phyloP scores from a whole-genome alignment of 2,888 invertebrate genomes.

The Drosophila yooni region DNA sequence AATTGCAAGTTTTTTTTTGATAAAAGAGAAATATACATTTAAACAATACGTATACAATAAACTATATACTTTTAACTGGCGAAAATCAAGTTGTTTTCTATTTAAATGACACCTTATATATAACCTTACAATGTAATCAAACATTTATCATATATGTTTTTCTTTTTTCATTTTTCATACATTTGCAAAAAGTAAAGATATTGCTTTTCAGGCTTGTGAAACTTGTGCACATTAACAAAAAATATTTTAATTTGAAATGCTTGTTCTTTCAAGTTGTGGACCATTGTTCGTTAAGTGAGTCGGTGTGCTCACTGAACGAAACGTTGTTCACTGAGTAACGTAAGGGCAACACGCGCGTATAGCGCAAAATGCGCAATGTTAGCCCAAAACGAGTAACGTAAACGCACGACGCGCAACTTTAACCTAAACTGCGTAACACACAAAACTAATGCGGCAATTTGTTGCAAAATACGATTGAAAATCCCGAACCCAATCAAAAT shows the following conservation, averaged over 20 bases:
- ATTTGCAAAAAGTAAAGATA: not conserved
- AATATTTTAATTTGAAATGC: not conserved
- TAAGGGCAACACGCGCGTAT: slow-evolving; percentile 20
- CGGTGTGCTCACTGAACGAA: slow-evolving; percentile 32
- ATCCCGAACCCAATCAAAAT: slow-evolving; percentile 41
- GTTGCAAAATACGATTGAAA: slow-evolving; percentile 51
- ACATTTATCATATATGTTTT: not conserved
- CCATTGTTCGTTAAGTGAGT: slow-evolving; percentile 13
- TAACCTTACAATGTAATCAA: not conserved
- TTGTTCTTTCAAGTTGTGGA: not conserved
- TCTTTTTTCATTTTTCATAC: not conserved
- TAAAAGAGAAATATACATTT: slow-evolving; percentile 48
- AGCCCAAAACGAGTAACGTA: slow-evolving; percentile 48
- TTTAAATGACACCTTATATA: not conserved
- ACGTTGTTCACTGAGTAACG: slow-evolving; percentile 15
- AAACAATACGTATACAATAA: slow-evolving; percentile 58
- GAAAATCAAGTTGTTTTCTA: slow-evolving; percentile 35
- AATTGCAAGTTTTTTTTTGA: slow-evolving; percentile 67
- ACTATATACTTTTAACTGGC: slow-evolving; percentile 69
- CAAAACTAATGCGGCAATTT: slow-evolving; percentile 55
- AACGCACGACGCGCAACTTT: slow-evolving; percentile 46
- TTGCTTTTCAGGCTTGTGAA: not conserved
- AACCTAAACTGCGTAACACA: slow-evolving; percentile 49
- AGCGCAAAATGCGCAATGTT: slow-evolving; percentile 39
- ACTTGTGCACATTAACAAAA: not conserved